Evolutionary conservation across 1,140 invertebrate species (phyloP).

Genomic region (Habropoda laboriosa): DNA sequence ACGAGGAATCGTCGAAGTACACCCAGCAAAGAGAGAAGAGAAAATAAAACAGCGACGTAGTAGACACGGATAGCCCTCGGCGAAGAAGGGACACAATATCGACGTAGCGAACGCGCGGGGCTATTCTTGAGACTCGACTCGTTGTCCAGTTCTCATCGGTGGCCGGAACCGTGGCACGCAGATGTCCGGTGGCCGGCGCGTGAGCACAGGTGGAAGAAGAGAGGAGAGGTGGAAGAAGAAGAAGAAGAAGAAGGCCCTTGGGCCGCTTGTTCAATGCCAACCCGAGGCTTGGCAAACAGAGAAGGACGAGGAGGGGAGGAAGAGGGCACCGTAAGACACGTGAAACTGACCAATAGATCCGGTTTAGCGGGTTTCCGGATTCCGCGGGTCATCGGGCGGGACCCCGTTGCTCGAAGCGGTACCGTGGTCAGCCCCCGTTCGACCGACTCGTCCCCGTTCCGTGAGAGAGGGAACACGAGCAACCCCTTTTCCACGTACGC

Average conservation of each 20-base stretch:
- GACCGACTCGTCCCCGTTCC: slow-evolving; percentile 17
- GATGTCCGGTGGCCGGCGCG: slow-evolving; percentile 45
- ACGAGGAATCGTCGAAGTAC: too few relatives aligned
- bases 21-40: background rate
- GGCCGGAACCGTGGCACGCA: slow-evolving; percentile 24
- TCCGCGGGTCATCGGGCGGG: slow-evolving; percentile 74
- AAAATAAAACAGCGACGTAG: background rate
- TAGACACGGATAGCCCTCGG: slow-evolving; percentile 1
- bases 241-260: slow-evolving; percentile 43
- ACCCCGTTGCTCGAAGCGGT: slow-evolving; percentile 55
- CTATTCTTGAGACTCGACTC: slow-evolving; percentile 71
- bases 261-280: slow-evolving; percentile 51
- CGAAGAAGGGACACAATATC: too few relatives aligned
- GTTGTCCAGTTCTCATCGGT: slow-evolving; percentile 79
- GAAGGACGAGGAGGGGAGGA: slow-evolving; percentile 22
- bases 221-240: slow-evolving; percentile 25
- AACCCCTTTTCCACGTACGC: slow-evolving; percentile 61
- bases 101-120: slow-evolving; percentile 26
- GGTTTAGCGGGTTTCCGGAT: slow-evolving; percentile 83
- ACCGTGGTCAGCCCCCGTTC: slow-evolving; percentile 50
- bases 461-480: slow-evolving; percentile 43
- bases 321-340: slow-evolving; percentile 66
- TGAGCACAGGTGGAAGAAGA: slow-evolving; percentile 57
- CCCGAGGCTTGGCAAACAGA: slow-evolving; percentile 19
- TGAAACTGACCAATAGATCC: slow-evolving; percentile 82